Evolutionary conservation across 1,140 invertebrate species (phyloP), one percentile per base, ranked within the genome.

Genomic region (Bombus ignitus): DNA sequence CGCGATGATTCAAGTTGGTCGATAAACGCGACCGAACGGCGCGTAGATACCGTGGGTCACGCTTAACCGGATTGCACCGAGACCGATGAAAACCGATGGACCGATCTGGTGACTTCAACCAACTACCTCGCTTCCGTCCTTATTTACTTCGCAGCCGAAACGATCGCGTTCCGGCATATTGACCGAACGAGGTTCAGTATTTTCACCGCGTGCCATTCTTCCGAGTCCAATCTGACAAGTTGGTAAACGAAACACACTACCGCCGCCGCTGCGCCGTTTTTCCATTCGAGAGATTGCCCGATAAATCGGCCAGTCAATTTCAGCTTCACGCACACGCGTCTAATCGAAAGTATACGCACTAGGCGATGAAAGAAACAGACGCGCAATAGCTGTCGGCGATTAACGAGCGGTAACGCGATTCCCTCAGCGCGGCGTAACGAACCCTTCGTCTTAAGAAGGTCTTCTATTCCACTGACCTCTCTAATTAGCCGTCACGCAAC

Each of bases 401-500:
- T 87, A 88, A 88, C 78, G 85, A 88, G 79, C 85, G 74, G 85
- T 59, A 44, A 32, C 72, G 75, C 44, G 66, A 72, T 87, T 77
- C 47, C 76, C 37, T 62, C n/a, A 2, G n/a, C 62, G 28, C 66
- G 76, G 5, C 68, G 6, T 25, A 53, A 42, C 75, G 66, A n/a
- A 59, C n/a, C 47, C 42, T 66, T 42, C 62, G 25, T 65, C 39
- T 72, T 32, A 28, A 25, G 75, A 76, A 57, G 87, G 53, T 78
- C 76, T 57, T 57, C 76, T 77, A 87, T 89, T 80, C 77, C 86
- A 80, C 82, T 87, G 86, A 90, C 78, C 88, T 59, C 80, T 83
- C 78, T 89, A 89, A 90, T 90, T 89, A 89, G 42, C 73, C 85
- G 75, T 89, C 81, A 76, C 82, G 88, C 79, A 89, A 70, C 84